Evolutionary conservation across 2,113 vertebrate genomes (phyloP), one percentile per base, ranked within the genome.

Genomic region (Cyanistes caeruleus): DNA sequence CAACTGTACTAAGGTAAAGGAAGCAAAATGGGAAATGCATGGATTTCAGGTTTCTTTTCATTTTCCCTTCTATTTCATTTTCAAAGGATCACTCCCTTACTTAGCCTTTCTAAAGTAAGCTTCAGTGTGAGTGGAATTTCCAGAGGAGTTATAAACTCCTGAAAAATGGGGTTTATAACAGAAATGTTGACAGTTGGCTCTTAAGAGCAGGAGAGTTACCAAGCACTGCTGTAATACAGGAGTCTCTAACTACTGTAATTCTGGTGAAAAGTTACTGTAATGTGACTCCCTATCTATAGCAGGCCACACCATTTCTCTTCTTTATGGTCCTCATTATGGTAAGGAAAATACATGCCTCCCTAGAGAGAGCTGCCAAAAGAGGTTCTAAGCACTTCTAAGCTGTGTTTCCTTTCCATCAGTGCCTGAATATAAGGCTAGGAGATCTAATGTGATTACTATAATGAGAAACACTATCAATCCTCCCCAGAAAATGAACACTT

Each of bases 101-200:
- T 93, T 79, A 84, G 39, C 64, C 64, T 73, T 86, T 90, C 63
- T 79, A 87, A 92, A 84, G 49, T 48, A 92, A 92, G 59, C 55
- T 89, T 92, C 60, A 90, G 22, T 41, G 24, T 6, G 7, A 90
- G 68, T 51, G 68, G 90, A 90, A 52, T 72, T 93, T 95, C 77
- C 91, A 82, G 77, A 83, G 59, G 69, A 80, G 55, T 92, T 67
- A 96, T 85, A 96, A 96, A 92, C 37, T 49, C 63, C 78, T 91
- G 83, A 96, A 95, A 95, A 93, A 96, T 77, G 33, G 43, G 58
- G 31, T 92, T 94, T 95, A 77, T 95, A 97, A 94, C 94, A 96
- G 93, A 90, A 95, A 87, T 93, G 79, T 85, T 92, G 95, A 75
- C 62, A 94, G 80, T 75, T 85, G 85, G 62, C 64, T 87, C 93